Conservation (phyloP, 2,113 vertebrate genomes). For the Rhinolophus sinicus region DNA sequence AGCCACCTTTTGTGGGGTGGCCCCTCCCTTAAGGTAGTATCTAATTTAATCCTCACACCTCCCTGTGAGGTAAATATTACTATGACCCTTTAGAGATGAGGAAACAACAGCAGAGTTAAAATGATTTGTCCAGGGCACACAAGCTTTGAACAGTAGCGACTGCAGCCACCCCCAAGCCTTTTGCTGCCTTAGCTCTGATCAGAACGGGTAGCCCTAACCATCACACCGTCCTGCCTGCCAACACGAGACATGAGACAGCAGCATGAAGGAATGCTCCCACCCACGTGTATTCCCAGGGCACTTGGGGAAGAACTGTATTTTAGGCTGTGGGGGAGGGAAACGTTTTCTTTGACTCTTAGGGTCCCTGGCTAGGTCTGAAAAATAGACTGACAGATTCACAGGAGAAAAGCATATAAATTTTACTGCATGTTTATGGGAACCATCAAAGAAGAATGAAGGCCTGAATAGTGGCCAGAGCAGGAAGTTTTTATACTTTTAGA, state of each 20-base stretch:
- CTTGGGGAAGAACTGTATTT: accelerated
- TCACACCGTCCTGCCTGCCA: background rate
- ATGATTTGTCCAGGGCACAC: background rate
- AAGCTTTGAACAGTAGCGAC: background rate
- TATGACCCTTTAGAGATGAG: background rate
- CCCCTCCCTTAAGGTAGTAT: background rate
- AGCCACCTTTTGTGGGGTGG: background rate
- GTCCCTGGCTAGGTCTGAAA: background rate
- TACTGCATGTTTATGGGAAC: background rate
- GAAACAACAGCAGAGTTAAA: background rate
- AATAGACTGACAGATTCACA: background rate
- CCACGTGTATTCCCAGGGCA: accelerated
- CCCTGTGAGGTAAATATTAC: background rate
- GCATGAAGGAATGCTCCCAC: accelerated
- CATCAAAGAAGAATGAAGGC: background rate
- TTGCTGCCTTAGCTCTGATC: too few species aligned
- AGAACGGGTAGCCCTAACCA: background rate
- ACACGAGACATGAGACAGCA: background rate
- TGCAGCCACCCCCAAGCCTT: too few species aligned
- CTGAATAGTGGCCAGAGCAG: background rate
- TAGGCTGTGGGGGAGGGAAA: background rate
- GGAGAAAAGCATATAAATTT: background rate
- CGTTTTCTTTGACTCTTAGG: background rate
- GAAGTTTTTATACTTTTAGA: background rate
- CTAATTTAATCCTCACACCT: background rate